Percentiles rank a stretch among this genome's conserved stretches.
phyloP scores from a whole-genome alignment of 2,113 vertebrate species.

The Atherinomorus stipes region DNA sequence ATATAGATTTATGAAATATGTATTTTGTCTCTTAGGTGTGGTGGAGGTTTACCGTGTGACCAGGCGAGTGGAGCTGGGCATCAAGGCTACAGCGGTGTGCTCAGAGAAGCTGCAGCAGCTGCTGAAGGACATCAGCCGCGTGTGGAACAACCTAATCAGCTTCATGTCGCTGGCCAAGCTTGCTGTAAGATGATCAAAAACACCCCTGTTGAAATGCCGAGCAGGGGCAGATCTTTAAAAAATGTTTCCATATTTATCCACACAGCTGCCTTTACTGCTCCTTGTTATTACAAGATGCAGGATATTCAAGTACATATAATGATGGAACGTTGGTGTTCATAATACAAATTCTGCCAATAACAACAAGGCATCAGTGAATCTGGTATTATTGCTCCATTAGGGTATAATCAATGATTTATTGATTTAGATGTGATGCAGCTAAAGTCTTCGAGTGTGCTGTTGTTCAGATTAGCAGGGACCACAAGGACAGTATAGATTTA shows the following conservation, averaged over 20 bases:
- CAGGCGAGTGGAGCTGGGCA: constrained; percentile 94
- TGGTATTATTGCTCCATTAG: constrained; percentile 25
- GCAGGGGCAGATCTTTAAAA: not conserved
- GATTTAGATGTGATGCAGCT: constrained; percentile 28
- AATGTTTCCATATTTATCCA: constrained; percentile 2
- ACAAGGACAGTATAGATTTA: constrained; percentile 37
- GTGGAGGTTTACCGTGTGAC: constrained; percentile 97
- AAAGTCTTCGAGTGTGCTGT: constrained; percentile 10
- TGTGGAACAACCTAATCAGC: constrained; percentile 97
- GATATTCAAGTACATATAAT: not conserved
- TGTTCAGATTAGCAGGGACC: not conserved
- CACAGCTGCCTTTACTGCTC: not conserved
- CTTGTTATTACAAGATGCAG: not conserved
- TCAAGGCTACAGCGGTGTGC: constrained; percentile 96
- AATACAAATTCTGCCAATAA: constrained; percentile 24
- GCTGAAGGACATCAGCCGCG: constrained; percentile 94
- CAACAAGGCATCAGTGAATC: constrained; percentile 38
- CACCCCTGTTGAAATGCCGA: not conserved
- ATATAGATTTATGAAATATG: too few species aligned
- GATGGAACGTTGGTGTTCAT: not conserved
- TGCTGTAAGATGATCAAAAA: constrained; percentile 82
- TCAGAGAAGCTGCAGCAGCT: constrained; percentile 95
- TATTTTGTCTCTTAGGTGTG: constrained; percentile 84
- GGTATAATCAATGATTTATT: constrained; percentile 47
- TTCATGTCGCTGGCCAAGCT: constrained; percentile 98